Conservation (phyloP, 2,797 vertebrate genomes). For the Heteromormyrus szaboi region DNA sequence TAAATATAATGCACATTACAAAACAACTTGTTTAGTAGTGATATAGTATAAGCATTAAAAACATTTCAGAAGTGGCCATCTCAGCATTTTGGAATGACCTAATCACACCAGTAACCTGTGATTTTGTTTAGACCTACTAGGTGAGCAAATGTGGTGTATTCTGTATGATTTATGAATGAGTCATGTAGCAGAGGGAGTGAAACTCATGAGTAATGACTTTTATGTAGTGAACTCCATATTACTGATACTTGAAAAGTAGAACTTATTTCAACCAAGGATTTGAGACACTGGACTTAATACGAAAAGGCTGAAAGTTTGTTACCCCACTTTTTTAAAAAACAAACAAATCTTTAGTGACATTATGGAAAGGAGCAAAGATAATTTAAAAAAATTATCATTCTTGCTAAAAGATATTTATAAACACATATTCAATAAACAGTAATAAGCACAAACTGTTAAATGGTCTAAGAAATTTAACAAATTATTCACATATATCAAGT, state of each 20-base stretch:
- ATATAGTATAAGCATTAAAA: background rate
- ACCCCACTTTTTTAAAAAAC: background rate
- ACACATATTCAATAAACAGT: background rate
- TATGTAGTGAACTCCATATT: constrained; percentile 34
- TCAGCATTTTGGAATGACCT: constrained; percentile 22
- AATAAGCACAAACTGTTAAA: background rate
- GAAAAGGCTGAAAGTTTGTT: constrained; percentile 30
- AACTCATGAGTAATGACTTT: constrained; percentile 22
- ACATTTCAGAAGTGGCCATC: background rate
- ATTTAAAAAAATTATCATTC: background rate
- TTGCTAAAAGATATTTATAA: background rate
- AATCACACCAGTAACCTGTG: constrained; percentile 14
- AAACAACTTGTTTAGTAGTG: constrained; percentile 1
- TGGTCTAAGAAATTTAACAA: background rate
- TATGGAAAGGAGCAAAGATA: background rate
- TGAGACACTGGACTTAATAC: constrained; percentile 20
- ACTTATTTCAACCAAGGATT: background rate
- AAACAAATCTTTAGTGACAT: background rate
- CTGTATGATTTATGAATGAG: constrained; percentile 18
- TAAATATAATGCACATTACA: background rate
- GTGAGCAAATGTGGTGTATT: constrained; percentile 18
- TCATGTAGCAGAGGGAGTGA: constrained; percentile 8
- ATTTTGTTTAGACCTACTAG: constrained; percentile 15
- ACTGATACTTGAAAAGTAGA: constrained; percentile 38
- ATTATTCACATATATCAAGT: background rate